Evolutionary conservation across 2,888 invertebrate genomes (phyloP).

Genomic region (Tanypteryx hageni): DNA sequence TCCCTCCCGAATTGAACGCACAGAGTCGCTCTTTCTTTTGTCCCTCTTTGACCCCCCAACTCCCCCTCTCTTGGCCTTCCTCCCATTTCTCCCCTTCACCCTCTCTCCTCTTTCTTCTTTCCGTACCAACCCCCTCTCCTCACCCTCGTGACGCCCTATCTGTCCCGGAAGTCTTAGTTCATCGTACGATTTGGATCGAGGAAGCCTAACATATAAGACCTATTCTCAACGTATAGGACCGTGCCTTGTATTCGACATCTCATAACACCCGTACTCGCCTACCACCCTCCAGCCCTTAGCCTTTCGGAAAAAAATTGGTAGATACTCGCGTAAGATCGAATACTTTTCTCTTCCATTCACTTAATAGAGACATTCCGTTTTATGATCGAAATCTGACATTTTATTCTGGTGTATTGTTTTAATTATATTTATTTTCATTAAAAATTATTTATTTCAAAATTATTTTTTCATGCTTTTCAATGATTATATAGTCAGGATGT

Average conservation of each 20-base stretch:
- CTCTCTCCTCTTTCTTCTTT: neutral
- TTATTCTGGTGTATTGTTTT: no score
- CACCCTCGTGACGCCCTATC: neutral
- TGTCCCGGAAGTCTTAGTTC: conserved; percentile 53
- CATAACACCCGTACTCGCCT: neutral
- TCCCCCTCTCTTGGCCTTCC: no score
- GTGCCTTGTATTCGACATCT: neutral
- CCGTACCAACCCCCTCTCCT: neutral
- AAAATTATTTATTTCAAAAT: no score
- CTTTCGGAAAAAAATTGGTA: no score
- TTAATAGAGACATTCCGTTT: no score
- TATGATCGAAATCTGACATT: no score
- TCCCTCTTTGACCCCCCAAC: neutral
- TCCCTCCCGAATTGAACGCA: neutral
- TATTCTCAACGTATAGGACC: neutral
- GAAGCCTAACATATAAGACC: neutral
- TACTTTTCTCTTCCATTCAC: no score
- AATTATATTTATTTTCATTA: no score
- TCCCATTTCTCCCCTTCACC: neutral
- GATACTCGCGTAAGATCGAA: no score
- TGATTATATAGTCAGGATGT: no score
- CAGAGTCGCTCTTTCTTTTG: neutral
- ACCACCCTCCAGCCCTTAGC: neutral
- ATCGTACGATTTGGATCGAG: conserved; percentile 38
- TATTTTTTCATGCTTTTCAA: no score